Base-by-base conservation (phyloP, 2,113 vertebrate genomes). In the Zootoca vivipara region DNA sequence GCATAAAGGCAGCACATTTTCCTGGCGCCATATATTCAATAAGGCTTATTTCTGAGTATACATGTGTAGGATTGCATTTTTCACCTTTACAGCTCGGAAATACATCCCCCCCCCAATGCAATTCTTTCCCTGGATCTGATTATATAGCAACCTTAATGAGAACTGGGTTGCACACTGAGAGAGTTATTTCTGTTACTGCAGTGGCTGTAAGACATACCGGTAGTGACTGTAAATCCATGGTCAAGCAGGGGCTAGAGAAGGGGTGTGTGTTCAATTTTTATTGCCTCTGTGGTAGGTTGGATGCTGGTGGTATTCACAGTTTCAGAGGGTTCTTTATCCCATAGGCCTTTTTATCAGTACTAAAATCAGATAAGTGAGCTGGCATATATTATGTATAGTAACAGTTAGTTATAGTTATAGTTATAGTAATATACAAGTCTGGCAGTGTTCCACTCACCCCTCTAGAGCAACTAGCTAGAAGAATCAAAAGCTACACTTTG, bases 381-480 rank as follows among this genome's bases (percentile, higher is more conserved):
- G 80, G 35, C 62, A 46, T 46, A 42, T 78, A 22, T 64, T 33
- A 5, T 79, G 46, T 79, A 24, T n/a, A 58, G 40, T 30, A n/a
- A 1, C 6, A 28, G 28, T 12, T 91, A 10, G 24, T 28, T 18
- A 26, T 67, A 42, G 65, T 67, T 7, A 7, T 72, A 83, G n/a
- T 22, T 38, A 73, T 33, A 85, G 90, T 64, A 78, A 26, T 88
- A 58, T 0, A 1, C 35, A 85, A 0, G 0, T 4, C 4, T 94
- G 83, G 86, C 87, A 91, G 81, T 62, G 35, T 85, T 3, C 3
- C 74, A 75, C n/a, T 84, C 89, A 42, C 20, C 90, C 92, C 67
- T 89, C 88, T 87, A 92, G 90, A 52, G 81, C 58, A 90, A 33
- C 24, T 24, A 62, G 85, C 82, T 82, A 74, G 84, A 87, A 56